Conservation (phyloP, 2,113 vertebrate genomes). For the Silurus glanis region DNA sequence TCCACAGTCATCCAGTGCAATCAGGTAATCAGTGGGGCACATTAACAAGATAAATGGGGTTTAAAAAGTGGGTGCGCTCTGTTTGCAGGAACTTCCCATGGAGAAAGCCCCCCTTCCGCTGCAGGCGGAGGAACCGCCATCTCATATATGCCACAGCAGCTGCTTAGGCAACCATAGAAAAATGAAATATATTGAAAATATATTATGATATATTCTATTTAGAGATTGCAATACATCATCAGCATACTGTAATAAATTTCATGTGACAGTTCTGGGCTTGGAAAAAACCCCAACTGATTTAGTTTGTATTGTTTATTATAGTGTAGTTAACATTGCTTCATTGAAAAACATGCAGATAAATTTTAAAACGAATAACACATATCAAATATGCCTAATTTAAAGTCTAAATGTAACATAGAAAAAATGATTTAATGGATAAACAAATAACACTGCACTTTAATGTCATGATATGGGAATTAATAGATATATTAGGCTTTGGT, state of each 20-base stretch:
- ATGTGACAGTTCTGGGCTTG: slow-evolving; percentile 8
- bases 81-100: slow-evolving; percentile 78
- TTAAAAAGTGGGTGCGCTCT: slow-evolving; percentile 80
- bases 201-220: slow-evolving; percentile 36
- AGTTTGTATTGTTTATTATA: background rate
- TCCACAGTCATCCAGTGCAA: slow-evolving; percentile 82
- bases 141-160: slow-evolving; percentile 35
- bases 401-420: slow-evolving; percentile 2
- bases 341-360: background rate
- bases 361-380: slow-evolving; percentile 5
- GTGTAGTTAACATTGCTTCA: slow-evolving; percentile 7
- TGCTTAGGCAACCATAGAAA: slow-evolving; percentile 26
- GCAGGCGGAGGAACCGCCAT: slow-evolving; percentile 15
- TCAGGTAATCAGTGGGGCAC: slow-evolving; percentile 83
- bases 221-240: slow-evolving; percentile 30
- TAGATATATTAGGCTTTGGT: slow-evolving; percentile 6
- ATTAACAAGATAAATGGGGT: slow-evolving; percentile 81
- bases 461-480: background rate
- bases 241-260: slow-evolving; percentile 7
- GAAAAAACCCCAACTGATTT: background rate
- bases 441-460: slow-evolving; percentile 12
- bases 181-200: slow-evolving; percentile 29
- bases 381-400: slow-evolving; percentile 5
- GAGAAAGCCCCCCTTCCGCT: slow-evolving; percentile 69
- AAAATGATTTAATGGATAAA: slow-evolving; percentile 10